Conservation (phyloP, 2,113 vertebrate genomes). For the Sitta europaea region DNA sequence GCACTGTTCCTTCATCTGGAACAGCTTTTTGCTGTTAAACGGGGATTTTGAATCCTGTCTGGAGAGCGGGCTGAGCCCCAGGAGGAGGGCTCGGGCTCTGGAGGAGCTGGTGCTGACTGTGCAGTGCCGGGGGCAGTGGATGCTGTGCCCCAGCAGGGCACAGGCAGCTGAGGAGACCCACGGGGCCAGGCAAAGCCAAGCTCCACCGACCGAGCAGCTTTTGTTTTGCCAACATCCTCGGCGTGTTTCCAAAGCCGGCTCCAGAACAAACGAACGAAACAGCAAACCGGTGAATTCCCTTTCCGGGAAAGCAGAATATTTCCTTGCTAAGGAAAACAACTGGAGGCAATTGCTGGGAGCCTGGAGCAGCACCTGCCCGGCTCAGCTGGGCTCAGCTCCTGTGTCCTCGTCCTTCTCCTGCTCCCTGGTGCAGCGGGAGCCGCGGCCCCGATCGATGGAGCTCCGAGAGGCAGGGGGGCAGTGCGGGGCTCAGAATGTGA, state of each 20-base stretch:
- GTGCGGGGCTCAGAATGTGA: not conserved
- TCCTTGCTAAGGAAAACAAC: not conserved
- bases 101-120: rapidly evolving
- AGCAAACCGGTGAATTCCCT: not conserved
- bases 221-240: not conserved
- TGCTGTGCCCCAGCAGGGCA: not conserved
- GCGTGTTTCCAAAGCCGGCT: not conserved
- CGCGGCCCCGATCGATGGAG: not conserved
- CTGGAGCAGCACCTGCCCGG: not conserved
- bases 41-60: rapidly evolving
- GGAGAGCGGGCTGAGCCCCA: not conserved
- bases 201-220: not conserved
- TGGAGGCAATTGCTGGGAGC: not conserved
- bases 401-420: not conserved
- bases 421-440: not conserved
- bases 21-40: rapidly evolving
- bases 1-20: not conserved
- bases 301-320: rapidly evolving
- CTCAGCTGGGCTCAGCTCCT: not conserved
- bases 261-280: not conserved
- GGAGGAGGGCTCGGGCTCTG: rapidly evolving
- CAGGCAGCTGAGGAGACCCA: not conserved
- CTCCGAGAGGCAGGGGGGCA: not conserved
- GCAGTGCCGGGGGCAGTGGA: not conserved
- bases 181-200: not conserved